phyloP scores from a whole-genome alignment of 2,888 invertebrate genomes.

The Orthonychiurus folsomi region DNA sequence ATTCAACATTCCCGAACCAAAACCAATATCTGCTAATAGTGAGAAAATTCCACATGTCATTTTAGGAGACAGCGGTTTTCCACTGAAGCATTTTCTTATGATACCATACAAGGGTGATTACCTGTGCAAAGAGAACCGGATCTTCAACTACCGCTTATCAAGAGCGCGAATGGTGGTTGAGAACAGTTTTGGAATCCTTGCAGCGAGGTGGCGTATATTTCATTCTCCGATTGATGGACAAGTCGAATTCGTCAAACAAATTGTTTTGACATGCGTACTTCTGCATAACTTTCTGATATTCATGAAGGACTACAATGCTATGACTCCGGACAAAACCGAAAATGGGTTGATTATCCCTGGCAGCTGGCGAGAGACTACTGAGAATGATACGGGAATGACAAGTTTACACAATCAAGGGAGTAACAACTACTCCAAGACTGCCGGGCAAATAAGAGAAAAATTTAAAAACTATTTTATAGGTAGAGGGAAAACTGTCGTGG shows the following conservation, averaged over 20 bases:
- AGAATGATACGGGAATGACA: slow-evolving; percentile 1
- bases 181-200: slow-evolving; percentile 28
- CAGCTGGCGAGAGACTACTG: not conserved
- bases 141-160: slow-evolving; percentile 27
- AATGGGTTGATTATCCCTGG: not conserved
- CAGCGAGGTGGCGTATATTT: slow-evolving; percentile 10
- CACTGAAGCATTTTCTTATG: slow-evolving; percentile 21
- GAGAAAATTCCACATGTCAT: slow-evolving; percentile 15
- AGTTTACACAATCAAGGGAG: not conserved
- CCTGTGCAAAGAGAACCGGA: slow-evolving; percentile 7
- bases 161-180: slow-evolving; percentile 27
- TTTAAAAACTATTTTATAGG: not conserved
- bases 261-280: not conserved
- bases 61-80: slow-evolving; percentile 29
- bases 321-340: not conserved
- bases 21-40: slow-evolving; percentile 7
- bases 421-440: not conserved
- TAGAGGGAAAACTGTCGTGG: not conserved
- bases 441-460: not conserved
- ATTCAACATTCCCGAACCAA: slow-evolving; percentile 8
- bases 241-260: not conserved
- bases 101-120: slow-evolving; percentile 21
- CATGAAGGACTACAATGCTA: not conserved
- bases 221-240: not conserved
- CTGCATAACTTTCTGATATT: slow-evolving; percentile 3